Evolutionary conservation across 1,140 invertebrate species (phyloP).

Genomic region (Linepithema humile): DNA sequence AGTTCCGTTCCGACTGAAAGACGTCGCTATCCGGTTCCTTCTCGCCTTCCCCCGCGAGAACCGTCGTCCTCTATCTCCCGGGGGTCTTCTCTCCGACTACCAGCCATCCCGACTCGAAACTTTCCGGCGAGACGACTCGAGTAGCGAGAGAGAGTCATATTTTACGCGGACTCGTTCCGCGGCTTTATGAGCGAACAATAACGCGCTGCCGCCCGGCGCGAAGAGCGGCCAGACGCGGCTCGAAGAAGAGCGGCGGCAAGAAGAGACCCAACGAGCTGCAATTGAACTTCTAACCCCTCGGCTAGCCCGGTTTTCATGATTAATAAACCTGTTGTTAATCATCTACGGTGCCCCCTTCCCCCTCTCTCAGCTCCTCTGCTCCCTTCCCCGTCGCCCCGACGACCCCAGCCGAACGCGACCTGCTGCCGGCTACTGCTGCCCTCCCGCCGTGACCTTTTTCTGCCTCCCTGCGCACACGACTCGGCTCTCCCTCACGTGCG

Average conservation of each 20-base stretch:
- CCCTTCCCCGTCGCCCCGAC: not conserved
- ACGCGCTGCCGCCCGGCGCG: slow-evolving; percentile 3
- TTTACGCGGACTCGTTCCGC: slow-evolving; percentile 51
- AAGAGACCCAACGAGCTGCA: slow-evolving; percentile 23
- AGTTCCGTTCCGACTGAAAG: slow-evolving; percentile 52
- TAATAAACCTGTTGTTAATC: slow-evolving; percentile 66
- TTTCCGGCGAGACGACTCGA: slow-evolving; percentile 13
- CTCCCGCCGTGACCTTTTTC: slow-evolving; percentile 33
- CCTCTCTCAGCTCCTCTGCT: not conserved
- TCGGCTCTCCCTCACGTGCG: slow-evolving; percentile 14
- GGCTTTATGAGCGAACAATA: slow-evolving; percentile 60
- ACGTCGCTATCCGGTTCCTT: slow-evolving; percentile 35
- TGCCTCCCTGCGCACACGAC: slow-evolving; percentile 40
- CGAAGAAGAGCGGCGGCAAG: not conserved
- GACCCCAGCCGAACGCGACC: not conserved
- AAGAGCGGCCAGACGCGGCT: not conserved
- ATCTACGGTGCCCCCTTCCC: slow-evolving; percentile 5
- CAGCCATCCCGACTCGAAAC: slow-evolving; percentile 11
- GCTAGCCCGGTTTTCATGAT: slow-evolving; percentile 22
- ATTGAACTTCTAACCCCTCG: slow-evolving; percentile 41
- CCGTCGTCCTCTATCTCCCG: not conserved
- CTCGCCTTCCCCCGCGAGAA: not conserved
- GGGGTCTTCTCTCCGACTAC: not conserved
- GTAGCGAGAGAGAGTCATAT: slow-evolving; percentile 52
- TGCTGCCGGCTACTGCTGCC: not conserved